Conservation (phyloP, 2,888 invertebrate genomes). For the Drosophila helvetica region DNA sequence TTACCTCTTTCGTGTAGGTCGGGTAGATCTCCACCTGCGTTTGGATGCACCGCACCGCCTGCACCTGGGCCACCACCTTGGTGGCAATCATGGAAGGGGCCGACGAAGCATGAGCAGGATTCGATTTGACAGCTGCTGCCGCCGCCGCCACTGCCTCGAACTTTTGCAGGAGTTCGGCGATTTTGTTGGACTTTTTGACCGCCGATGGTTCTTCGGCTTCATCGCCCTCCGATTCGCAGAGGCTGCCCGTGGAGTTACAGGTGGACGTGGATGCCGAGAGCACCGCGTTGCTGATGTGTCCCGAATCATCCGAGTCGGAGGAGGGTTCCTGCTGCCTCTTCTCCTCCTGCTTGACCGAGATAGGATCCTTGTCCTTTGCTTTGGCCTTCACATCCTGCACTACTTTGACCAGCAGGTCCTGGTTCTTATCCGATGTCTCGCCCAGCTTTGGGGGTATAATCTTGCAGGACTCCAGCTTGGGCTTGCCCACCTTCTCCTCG, state of each 20-base stretch:
- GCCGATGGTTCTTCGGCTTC: conserved; percentile 27
- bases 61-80: conserved; percentile 79
- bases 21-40: conserved; percentile 83
- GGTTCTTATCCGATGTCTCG: conserved; percentile 81
- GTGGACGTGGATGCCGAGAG: conserved; percentile 57
- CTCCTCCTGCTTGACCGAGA: conserved; percentile 21
- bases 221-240: conserved; percentile 69
- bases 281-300: conserved; percentile 89
- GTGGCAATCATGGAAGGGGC: conserved; percentile 39
- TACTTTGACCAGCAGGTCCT: conserved; percentile 81
- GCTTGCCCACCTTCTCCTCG: conserved; percentile 79
- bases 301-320: conserved; percentile 90
- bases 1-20: conserved; percentile 84
- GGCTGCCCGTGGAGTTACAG: conserved; percentile 64
- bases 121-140: conserved; percentile 19
- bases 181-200: conserved; percentile 58
- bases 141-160: conserved; percentile 70
- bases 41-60: conserved; percentile 81
- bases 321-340: conserved; percentile 45
- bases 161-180: conserved; percentile 77
- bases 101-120: neutral
- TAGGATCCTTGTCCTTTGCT: neutral
- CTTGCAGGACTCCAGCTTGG: conserved; percentile 81
- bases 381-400: conserved; percentile 58
- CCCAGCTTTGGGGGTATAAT: conserved; percentile 82